phyloP scores from a whole-genome alignment of 2,797 vertebrate genomes.

The Hippocampus kuda region DNA sequence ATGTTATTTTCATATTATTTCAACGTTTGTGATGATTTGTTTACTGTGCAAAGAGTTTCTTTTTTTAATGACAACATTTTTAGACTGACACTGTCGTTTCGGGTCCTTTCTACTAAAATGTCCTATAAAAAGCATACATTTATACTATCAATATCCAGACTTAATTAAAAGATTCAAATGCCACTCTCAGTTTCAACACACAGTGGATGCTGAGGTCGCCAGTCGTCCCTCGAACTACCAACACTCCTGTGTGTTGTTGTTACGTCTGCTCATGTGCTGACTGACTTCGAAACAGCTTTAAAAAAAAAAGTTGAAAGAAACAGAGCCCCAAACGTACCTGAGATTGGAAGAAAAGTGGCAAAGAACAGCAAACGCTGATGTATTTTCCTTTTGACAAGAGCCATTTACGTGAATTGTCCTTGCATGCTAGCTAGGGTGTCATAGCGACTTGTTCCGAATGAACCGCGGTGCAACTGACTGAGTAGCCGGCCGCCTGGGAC shows the following conservation, averaged over 20 bases:
- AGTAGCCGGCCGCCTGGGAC: slow-evolving; percentile 17
- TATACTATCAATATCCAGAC: neutral
- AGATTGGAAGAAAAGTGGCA: slow-evolving; percentile 54
- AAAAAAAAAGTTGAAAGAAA: slow-evolving; percentile 8
- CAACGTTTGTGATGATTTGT: too few relatives aligned
- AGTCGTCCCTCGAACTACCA: neutral
- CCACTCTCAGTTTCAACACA: neutral
- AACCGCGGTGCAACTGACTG: slow-evolving; percentile 36
- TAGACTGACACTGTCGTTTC: neutral
- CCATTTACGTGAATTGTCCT: slow-evolving; percentile 66
- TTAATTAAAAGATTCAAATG: neutral
- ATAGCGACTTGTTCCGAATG: slow-evolving; percentile 38
- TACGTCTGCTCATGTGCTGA: neutral
- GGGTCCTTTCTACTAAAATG: neutral
- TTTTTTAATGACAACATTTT: neutral
- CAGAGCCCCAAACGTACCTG: slow-evolving; percentile 58
- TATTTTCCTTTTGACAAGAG: slow-evolving; percentile 56
- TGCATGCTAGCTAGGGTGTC: slow-evolving; percentile 57
- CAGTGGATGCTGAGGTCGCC: neutral
- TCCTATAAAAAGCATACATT: neutral
- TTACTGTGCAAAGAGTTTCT: too few relatives aligned
- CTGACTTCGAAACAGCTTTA: slow-evolving; percentile 55
- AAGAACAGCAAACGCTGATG: slow-evolving; percentile 60
- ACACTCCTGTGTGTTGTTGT: slow-evolving; percentile 1
- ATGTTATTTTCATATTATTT: too few relatives aligned